Evolutionary conservation across 2,797 vertebrate species (phyloP).

Genomic region (Sciaenops ocellatus): DNA sequence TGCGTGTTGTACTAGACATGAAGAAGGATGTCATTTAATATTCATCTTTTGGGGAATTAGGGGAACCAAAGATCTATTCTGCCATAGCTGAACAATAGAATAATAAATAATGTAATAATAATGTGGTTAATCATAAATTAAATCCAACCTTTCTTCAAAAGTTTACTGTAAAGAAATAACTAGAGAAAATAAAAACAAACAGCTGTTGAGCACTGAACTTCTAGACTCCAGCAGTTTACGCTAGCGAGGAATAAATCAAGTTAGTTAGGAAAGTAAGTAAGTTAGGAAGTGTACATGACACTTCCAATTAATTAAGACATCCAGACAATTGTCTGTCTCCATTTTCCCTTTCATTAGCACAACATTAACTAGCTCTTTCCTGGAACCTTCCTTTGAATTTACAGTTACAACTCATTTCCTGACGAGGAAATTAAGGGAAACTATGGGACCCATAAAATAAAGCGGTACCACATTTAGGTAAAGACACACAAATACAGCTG

Average conservation of each 20-base stretch:
- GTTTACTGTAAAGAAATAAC: too few relatives aligned
- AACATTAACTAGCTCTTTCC: conserved; percentile 2
- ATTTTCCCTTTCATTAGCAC: not conserved
- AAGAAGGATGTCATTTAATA: not conserved
- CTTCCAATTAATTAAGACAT: not conserved
- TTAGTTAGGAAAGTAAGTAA: not conserved
- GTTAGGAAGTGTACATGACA: not conserved
- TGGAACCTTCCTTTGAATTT: conserved; percentile 2
- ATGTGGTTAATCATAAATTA: not conserved
- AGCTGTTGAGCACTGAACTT: not conserved
- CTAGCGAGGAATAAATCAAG: not conserved
- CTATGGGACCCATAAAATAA: conserved; percentile 3
- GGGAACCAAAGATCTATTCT: too few relatives aligned
- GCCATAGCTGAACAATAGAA: too few relatives aligned
- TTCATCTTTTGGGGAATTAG: not conserved
- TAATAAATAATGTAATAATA: too few relatives aligned
- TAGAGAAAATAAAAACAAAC: not conserved
- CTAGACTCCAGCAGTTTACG: not conserved
- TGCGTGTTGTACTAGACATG: not conserved
- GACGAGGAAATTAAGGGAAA: not conserved
- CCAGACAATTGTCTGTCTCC: not conserved
- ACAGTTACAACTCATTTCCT: not conserved
- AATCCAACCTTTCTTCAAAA: too few relatives aligned
- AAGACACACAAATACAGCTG: not conserved
- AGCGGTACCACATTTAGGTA: not conserved